Percentiles rank a stretch among this genome's conserved stretches.
Evolutionary conservation across 2,888 invertebrate species (phyloP).

Genomic region (Cyclophora punctaria): DNA sequence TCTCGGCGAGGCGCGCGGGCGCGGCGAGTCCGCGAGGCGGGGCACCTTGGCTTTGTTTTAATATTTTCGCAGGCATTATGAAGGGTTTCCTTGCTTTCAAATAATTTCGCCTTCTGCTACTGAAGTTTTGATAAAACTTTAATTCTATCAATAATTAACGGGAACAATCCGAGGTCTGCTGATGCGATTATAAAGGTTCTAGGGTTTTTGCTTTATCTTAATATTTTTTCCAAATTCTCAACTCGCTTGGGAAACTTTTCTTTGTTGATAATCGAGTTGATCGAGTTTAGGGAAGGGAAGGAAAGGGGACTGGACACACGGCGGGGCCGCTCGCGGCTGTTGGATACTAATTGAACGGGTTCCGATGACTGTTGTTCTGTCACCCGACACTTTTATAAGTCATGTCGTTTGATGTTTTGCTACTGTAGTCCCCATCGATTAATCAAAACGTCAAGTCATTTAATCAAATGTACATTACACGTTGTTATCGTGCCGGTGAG

Average conservation of each 20-base stretch:
- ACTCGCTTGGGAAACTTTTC: slow-evolving; percentile 31
- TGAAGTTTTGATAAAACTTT: slow-evolving; percentile 76
- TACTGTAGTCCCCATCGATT: too few species aligned
- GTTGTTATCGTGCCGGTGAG: too few species aligned
- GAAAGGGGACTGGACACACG: slow-evolving; percentile 8
- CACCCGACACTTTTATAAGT: too few species aligned
- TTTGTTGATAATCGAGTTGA: slow-evolving; percentile 47
- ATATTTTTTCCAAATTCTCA: slow-evolving; percentile 37
- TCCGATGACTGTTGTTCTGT: too few species aligned
- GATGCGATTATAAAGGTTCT: slow-evolving; percentile 71
- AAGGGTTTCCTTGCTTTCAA: slow-evolving; percentile 74
- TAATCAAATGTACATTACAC: too few species aligned
- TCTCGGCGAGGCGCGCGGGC: slow-evolving; percentile 38
- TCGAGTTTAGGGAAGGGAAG: slow-evolving; percentile 33
- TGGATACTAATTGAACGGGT: too few species aligned
- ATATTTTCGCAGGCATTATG: slow-evolving; percentile 75
- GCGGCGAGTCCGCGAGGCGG: slow-evolving; percentile 57
- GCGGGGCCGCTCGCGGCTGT: slow-evolving; percentile 6
- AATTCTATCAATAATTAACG: slow-evolving; percentile 76
- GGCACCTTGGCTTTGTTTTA: slow-evolving; percentile 75
- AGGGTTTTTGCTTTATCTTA: slow-evolving; percentile 55
- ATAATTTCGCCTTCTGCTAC: slow-evolving; percentile 74
- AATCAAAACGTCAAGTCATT: too few species aligned
- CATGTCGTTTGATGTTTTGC: too few species aligned
- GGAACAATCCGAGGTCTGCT: slow-evolving; percentile 58